Evolutionary conservation across 2,888 invertebrate genomes (phyloP).

Genomic region (Ganaspis brasiliensis): DNA sequence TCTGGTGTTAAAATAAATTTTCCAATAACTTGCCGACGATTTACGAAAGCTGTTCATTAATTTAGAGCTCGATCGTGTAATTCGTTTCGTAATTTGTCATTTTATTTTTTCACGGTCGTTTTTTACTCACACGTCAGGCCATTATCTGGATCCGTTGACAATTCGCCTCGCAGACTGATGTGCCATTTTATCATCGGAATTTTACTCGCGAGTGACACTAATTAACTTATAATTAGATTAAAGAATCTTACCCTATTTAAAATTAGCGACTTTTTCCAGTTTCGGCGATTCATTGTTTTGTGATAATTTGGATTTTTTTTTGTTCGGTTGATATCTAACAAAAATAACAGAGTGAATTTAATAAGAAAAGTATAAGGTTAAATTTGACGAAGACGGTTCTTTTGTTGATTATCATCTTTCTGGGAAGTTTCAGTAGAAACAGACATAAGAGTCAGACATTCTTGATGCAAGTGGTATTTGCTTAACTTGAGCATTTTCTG

Average conservation of each 20-base stretch:
- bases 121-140: background rate
- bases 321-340: no score
- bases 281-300: background rate
- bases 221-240: slow-evolving; percentile 9
- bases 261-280: background rate
- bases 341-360: no score
- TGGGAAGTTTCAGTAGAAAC: slow-evolving; percentile 16
- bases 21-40: slow-evolving; percentile 37
- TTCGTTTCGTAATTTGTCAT: slow-evolving; percentile 15
- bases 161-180: slow-evolving; percentile 9
- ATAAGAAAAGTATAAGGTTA: no score
- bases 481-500: no score
- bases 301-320: background rate
- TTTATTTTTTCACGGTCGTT: background rate
- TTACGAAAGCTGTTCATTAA: background rate
- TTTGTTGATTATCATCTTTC: no score
- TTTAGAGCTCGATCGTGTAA: background rate
- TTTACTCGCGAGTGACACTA: background rate
- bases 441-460: background rate
- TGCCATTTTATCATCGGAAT: background rate
- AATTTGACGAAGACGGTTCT: no score
- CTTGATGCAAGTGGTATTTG: no score
- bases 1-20: slow-evolving; percentile 26
- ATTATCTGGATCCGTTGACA: slow-evolving; percentile 21
- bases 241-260: background rate